Conservation (phyloP, 2,888 invertebrate genomes). For the Oscheius onirici region DNA sequence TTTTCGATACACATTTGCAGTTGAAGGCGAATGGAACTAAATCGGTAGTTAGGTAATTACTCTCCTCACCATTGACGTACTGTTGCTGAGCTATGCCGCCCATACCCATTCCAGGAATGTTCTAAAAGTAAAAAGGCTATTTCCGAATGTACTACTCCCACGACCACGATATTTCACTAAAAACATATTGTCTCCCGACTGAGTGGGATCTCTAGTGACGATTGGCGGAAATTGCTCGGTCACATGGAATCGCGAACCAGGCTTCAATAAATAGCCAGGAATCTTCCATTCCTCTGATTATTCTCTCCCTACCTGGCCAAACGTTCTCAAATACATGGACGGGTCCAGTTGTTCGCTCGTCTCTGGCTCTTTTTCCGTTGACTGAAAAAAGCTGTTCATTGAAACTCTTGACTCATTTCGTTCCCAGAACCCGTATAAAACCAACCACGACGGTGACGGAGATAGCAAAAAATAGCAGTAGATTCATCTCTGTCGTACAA, state of each 20-base stretch:
- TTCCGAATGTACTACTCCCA: too few species aligned
- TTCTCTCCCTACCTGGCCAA: conserved; percentile 15
- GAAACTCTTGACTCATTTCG: too few species aligned
- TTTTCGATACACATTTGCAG: conserved; percentile 53
- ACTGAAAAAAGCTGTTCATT: background rate
- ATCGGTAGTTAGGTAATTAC: background rate
- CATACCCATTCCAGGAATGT: background rate
- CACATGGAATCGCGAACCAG: background rate
- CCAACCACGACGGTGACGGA: too few species aligned
- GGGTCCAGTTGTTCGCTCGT: conserved; percentile 28
- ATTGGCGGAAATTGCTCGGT: background rate
- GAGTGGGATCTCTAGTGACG: background rate
- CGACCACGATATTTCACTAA: background rate
- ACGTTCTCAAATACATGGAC: conserved; percentile 17
- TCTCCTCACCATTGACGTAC: background rate
- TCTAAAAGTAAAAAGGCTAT: background rate
- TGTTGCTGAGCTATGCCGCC: conserved; percentile 6
- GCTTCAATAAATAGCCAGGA: background rate
- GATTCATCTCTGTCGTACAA: too few species aligned
- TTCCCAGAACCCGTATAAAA: too few species aligned
- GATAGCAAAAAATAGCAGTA: too few species aligned
- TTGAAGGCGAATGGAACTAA: conserved; percentile 54
- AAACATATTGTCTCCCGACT: background rate
- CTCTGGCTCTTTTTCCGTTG: conserved; percentile 16
- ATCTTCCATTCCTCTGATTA: too few species aligned